Base-by-base conservation (phyloP, 2,888 invertebrate genomes). In the Geophilus truncorum region DNA sequence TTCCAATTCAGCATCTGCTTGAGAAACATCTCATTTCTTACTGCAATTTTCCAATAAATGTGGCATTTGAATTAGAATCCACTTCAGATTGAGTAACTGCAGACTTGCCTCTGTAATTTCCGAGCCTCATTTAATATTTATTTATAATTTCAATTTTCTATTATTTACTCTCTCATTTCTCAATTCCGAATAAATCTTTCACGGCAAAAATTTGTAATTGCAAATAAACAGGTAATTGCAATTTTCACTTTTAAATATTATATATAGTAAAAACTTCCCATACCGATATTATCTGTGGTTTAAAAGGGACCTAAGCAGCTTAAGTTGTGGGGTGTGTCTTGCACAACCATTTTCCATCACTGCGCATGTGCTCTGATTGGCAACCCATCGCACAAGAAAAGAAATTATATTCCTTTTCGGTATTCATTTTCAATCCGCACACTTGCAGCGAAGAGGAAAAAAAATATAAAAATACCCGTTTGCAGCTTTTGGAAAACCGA, bases 91-190 rank as follows among this genome's bases (percentile, higher is more conserved):
- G 57, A 62, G 57, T 62, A 62, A 62, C 57, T 62, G 21, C 21
- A 62, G 57, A 62, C 57, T 62, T 23, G 57, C n/a, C 57, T 62
- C 57, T 62, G 57, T 62, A 62, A 62, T 62, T 62, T 62, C 57
- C 57, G 57, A 62, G 57, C 21, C 57, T 62, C 57, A 62, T 62
- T 62, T 62, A 62, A 62, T 62, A 62, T 62, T 62, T 62, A 62
- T 62, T 62, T 62, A 62, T 62, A 62, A 62, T 62, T 62, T 62
- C 57, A 62, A 62, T 62, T 62, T 62, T 62, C 57, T n/a, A 62
- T 62, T 62, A 62, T 62, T 62, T 62, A 62, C 57, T 62, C 57
- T 23, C 57, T 62, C 57, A 62, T 62, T 62, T 62, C 57, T 10
- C n/a, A 62, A 62, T 9, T 23, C 18, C 18, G 21, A n/a, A 62